Evolutionary conservation across 2,113 vertebrate species (phyloP), one percentile per base, ranked within the genome.

Genomic region (Spilogale gracilis): DNA sequence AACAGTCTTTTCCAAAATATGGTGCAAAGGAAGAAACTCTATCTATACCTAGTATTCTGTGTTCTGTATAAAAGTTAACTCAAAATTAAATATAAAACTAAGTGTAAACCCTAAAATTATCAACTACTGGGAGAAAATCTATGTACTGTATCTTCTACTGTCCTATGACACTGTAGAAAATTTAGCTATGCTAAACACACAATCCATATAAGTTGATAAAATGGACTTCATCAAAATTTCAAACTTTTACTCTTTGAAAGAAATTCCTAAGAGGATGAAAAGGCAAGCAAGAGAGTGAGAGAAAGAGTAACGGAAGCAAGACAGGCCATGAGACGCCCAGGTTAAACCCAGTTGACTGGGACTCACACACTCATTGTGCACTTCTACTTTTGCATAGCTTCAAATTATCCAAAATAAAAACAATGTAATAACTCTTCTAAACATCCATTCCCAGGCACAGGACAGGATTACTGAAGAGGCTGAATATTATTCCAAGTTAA

Each of bases 91-190:
- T 20, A 52, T 43, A 58, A 82, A 84, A 89, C 52, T 93, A 85
- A 81, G 81, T 50, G 14, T 91, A 88, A 96, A 91, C 71, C 65
- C 38, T 71, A 63, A 60, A 84, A 92, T 45, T 73, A 69, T 92
- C 80, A 79, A 58, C 54, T 78, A 30, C 30, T 54, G 43, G 11
- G 76, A 67, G 50, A 91, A 86, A 89, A n/a, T 32, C 63, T 4
- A 85, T 16, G 73, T 27, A 27, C 45, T 48, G 6, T 76, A 27
- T 48, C 73, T 14, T 27, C 73, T 13, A 27, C 73, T 27, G 23
- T 50, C 45, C 43, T 76, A 48, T 50, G 73, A 50, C 45, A 76
- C 14, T 5, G 2, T 3, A 63, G 12, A 30, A 11, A 86, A 73
- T 73, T 79, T 56, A 89, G 89, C 16, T 71, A 73, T 23, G 32